Percentiles rank a stretch among this genome's conserved stretches.
These are phyloP conservation scores for Archips crataeganus DNA, from an alignment of 2,888 invertebrate genomes.

Conservation along the genomic window DNA sequence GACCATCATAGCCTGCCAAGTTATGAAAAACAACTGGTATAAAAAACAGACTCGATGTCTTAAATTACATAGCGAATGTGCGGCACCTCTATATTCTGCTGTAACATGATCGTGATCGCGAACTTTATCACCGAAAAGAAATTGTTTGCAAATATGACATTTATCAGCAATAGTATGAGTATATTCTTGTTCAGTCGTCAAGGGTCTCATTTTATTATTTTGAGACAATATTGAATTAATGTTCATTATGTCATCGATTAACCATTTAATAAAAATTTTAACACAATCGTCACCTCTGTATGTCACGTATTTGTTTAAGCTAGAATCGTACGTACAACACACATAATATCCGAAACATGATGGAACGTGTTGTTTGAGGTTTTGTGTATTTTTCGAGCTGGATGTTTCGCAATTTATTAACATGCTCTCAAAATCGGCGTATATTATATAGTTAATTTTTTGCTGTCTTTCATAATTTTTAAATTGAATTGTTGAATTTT, in stretches of 20 bases:
- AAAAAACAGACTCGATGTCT: background rate
- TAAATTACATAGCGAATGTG: background rate
- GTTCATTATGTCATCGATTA: background rate
- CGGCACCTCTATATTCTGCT: background rate
- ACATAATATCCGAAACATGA: constrained; percentile 4
- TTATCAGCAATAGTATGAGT: background rate
- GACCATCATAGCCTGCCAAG: constrained; percentile 11
- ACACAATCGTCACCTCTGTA: constrained; percentile 7
- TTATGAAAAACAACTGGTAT: constrained; percentile 34
- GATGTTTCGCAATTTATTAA: background rate
- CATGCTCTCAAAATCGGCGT: background rate
- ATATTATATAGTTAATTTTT: constrained; percentile 6
- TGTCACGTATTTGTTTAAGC: background rate
- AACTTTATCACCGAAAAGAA: background rate
- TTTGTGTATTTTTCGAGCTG: background rate
- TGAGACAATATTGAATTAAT: background rate
- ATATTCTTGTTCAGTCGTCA: background rate
- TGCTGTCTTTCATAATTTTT: constrained; percentile 1
- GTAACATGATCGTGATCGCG: background rate
- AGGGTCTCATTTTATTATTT: background rate
- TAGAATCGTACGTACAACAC: background rate
- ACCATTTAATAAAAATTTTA: background rate
- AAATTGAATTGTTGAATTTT: background rate
- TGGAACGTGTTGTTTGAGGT: background rate
- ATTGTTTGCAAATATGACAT: background rate